These are phyloP conservation scores for Drosophila nr. perissopoda DNA, from an alignment of 2,888 invertebrate genomes.

Conservation along the genomic window DNA sequence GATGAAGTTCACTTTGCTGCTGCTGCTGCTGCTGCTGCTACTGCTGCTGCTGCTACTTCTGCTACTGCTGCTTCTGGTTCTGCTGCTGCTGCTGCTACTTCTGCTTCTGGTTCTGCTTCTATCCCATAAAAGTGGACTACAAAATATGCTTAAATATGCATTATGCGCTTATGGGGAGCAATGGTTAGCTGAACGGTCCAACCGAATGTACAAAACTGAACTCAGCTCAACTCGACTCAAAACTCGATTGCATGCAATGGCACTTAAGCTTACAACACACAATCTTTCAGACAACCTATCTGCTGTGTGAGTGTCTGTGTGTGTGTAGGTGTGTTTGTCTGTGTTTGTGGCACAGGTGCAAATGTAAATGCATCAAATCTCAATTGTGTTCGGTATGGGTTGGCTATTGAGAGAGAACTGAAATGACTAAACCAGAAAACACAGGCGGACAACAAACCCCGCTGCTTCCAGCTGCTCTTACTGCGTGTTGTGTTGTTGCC, in stretches of 20 bases:
- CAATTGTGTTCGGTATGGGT: conserved; percentile 59
- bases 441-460: conserved; percentile 11
- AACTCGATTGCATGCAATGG: conserved; percentile 79
- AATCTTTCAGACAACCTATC: conserved; percentile 37
- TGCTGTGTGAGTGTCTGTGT: conserved; percentile 4
- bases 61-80: conserved; percentile 6
- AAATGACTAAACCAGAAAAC: conserved; percentile 21
- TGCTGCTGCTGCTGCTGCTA: background rate
- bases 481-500: conserved; percentile 19
- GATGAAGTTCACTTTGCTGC: conserved; percentile 69
- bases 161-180: conserved; percentile 69
- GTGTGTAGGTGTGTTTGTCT: conserved; percentile 11
- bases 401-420: conserved; percentile 32
- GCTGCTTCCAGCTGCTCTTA: background rate
- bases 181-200: conserved; percentile 31
- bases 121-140: conserved; percentile 74
- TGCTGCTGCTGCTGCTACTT: background rate
- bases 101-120: conserved; percentile 1
- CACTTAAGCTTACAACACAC: conserved; percentile 77
- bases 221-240: conserved; percentile 47
- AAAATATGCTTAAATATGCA: conserved; percentile 80
- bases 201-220: conserved; percentile 47
- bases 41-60: conserved; percentile 4
- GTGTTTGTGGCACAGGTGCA: conserved; percentile 64
- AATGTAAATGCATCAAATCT: conserved; percentile 76